Percentiles rank a stretch among this genome's conserved stretches.
phyloP scores from a whole-genome alignment of 2,888 invertebrate genomes.

The Pyrochroa serraticornis region DNA sequence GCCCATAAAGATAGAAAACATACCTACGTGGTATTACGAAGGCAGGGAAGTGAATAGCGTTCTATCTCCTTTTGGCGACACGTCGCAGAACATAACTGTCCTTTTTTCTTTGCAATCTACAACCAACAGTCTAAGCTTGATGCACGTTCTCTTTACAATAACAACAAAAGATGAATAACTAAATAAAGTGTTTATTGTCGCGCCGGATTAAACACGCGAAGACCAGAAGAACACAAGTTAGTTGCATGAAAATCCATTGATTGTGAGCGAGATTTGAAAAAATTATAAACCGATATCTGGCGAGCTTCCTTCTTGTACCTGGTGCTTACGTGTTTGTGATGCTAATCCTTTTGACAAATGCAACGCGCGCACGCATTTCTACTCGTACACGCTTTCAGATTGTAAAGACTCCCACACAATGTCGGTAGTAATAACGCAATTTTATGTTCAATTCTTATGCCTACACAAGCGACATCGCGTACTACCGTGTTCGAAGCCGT shows the following conservation, averaged over 20 bases:
- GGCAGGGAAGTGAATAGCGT: neutral
- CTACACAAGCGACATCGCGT: constrained; percentile 26
- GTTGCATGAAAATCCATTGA: neutral
- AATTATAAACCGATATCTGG: constrained; percentile 26
- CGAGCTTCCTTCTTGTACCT: constrained; percentile 18
- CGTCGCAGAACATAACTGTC: neutral
- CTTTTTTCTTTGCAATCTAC: constrained; percentile 2
- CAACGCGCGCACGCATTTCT: constrained; percentile 32
- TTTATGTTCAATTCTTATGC: constrained; percentile 26
- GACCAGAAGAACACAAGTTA: neutral
- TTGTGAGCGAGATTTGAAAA: constrained; percentile 23
- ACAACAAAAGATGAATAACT: neutral
- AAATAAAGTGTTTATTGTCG: constrained; percentile 4
- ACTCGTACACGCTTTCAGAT: constrained; percentile 24
- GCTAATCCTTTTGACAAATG: constrained; percentile 35
- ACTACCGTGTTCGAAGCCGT: constrained; percentile 8
- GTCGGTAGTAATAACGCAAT: constrained; percentile 30
- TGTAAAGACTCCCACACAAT: constrained; percentile 25
- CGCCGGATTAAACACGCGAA: neutral
- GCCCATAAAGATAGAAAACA: too few species aligned
- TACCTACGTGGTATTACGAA: too few species aligned
- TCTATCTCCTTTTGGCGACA: neutral
- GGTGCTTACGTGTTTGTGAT: constrained; percentile 34
- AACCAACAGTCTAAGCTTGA: neutral
- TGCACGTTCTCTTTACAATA: neutral